A percentile compares a stretch with the other conserved stretches of the same genome.
phyloP scores from a whole-genome alignment of 2,888 invertebrate genomes.

The Drosophila trichaetosa region DNA sequence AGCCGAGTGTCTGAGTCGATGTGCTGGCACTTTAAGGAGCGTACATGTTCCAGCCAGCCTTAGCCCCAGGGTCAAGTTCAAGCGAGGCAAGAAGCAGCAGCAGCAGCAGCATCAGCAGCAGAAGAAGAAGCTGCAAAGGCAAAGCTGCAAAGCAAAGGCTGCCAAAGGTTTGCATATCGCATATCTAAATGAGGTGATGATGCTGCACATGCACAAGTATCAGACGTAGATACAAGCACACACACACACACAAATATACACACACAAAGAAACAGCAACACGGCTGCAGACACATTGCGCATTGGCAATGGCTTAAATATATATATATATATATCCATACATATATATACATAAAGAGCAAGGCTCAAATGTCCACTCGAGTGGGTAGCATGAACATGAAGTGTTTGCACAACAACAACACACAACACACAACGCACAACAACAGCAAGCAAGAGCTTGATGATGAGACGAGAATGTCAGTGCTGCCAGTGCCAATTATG shows the following conservation, averaged over 20 bases:
- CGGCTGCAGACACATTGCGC: constrained; percentile 43
- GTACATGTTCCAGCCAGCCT: constrained; percentile 70
- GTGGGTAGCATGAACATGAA: constrained; percentile 80
- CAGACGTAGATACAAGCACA: constrained; percentile 69
- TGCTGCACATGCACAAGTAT: constrained; percentile 76
- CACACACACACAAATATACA: constrained; percentile 33
- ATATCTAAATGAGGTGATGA: constrained; percentile 79
- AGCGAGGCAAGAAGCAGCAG: constrained; percentile 43
- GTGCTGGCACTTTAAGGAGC: constrained; percentile 76
- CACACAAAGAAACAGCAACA: constrained; percentile 33
- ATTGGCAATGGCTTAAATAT: constrained; percentile 52
- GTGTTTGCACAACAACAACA: constrained; percentile 73
- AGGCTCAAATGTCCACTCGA: constrained; percentile 80
- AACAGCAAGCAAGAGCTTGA: constrained; percentile 5
- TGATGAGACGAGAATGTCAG: constrained; percentile 54
- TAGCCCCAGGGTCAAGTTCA: constrained; percentile 80
- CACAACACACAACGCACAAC: constrained; percentile 8
- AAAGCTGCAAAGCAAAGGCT: constrained; percentile 47
- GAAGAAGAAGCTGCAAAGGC: constrained; percentile 29
- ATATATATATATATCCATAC: constrained; percentile 8
- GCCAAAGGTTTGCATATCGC: constrained; percentile 76
- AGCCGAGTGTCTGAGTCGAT: constrained; percentile 24
- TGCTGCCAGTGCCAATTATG: constrained; percentile 79
- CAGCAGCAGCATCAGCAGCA: constrained; percentile 11
- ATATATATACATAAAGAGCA: constrained; percentile 48